A percentile compares a stretch with the other conserved stretches of the same genome.
phyloP scores from a whole-genome alignment of 1,140 invertebrate genomes.

The Drosophila tristis region DNA sequence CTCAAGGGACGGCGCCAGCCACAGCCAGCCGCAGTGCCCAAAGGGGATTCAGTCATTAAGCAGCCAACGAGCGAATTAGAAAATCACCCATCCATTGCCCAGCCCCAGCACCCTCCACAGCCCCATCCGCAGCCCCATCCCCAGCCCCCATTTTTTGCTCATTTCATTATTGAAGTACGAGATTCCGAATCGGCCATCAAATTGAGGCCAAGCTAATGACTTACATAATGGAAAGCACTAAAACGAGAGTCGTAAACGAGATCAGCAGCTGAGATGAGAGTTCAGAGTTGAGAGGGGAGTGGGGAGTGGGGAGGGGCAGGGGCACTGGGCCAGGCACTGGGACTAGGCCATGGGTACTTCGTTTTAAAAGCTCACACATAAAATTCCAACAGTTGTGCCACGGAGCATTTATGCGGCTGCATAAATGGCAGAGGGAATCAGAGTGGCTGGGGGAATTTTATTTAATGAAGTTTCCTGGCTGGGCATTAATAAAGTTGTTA shows the following conservation, averaged over 20 bases:
- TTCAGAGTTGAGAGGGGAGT: conserved; percentile 17
- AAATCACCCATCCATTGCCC: neutral
- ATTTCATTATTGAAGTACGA: conserved; percentile 36
- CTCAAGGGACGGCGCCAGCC: conserved; percentile 8
- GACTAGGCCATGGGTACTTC: conserved; percentile 9
- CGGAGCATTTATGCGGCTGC: conserved; percentile 4
- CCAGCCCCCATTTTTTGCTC: conserved; percentile 27
- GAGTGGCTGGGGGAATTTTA: neutral
- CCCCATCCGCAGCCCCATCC: too few species aligned
- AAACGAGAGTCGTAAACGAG: conserved; percentile 70
- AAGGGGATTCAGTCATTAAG: conserved; percentile 52
- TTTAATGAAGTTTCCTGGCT: neutral
- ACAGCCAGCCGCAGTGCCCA: neutral
- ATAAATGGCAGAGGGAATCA: conserved; percentile 16
- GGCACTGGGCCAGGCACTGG: neutral
- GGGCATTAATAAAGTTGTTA: too few species aligned
- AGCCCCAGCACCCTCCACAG: too few species aligned
- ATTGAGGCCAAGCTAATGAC: conserved; percentile 62
- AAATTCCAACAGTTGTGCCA: conserved; percentile 12
- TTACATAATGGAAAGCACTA: conserved; percentile 62
- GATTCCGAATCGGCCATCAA: conserved; percentile 52
- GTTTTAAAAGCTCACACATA: conserved; percentile 34
- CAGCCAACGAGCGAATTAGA: conserved; percentile 55
- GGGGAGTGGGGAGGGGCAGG: conserved; percentile 3
- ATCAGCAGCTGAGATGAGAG: conserved; percentile 49